phyloP scores from a whole-genome alignment of 2,797 vertebrate species.

The Novumbra hubbsi region DNA sequence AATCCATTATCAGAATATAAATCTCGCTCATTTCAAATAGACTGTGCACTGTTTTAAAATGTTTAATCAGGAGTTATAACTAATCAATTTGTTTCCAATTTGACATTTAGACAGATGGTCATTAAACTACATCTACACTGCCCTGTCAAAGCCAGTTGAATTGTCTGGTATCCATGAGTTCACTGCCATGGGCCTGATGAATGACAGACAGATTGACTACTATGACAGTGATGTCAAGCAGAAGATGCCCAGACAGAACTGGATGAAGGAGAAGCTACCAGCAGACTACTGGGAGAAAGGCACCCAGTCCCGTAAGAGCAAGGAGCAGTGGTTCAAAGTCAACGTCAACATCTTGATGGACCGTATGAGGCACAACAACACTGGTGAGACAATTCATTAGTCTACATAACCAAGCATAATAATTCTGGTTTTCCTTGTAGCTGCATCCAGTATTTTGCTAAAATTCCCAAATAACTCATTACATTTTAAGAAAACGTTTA shows the following conservation, averaged over 20 bases:
- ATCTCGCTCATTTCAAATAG: background rate
- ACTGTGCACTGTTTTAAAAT: background rate
- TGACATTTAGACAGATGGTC: background rate
- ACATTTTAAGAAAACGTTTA: background rate
- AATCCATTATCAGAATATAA: background rate
- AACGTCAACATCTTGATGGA: conserved; percentile 61
- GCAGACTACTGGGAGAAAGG: conserved; percentile 54
- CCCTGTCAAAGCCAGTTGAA: conserved; percentile 24
- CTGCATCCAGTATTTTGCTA: background rate
- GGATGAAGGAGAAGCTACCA: conserved; percentile 41
- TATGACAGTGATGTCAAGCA: conserved; percentile 1
- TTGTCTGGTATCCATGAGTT: conserved; percentile 39
- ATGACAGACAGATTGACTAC: conserved; percentile 66
- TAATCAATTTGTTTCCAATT: conserved; percentile 48
- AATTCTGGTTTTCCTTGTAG: too few relatives aligned
- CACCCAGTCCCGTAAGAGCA: conserved; percentile 61
- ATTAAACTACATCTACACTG: conserved; percentile 69
- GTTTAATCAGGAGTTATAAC: background rate
- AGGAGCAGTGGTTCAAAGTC: conserved; percentile 69
- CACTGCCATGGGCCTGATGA: conserved; percentile 12
- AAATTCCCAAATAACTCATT: background rate
- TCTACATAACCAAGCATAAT: background rate
- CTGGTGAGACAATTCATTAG: conserved; percentile 29
- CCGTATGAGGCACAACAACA: conserved; percentile 46
- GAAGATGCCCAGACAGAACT: conserved; percentile 59